These are phyloP conservation scores for Lutraria rhynchaena DNA, from an alignment of 1,140 invertebrate species.

Conservation along the genomic window DNA sequence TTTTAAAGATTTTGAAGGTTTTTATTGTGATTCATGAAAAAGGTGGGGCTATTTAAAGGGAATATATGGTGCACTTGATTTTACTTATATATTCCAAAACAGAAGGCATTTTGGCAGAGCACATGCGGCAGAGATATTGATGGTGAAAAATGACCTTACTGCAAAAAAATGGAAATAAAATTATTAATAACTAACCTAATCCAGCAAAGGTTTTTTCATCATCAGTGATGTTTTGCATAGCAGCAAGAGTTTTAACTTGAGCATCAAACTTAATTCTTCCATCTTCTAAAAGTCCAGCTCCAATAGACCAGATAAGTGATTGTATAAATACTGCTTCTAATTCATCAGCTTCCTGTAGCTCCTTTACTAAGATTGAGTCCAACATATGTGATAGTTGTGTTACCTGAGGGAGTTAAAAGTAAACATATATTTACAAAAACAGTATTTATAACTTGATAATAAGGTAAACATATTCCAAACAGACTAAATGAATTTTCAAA, in stretches of 20 bases:
- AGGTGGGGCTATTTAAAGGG: too few species aligned
- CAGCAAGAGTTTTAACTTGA: constrained; percentile 89
- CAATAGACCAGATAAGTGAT: constrained; percentile 92
- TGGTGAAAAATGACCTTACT: too few species aligned
- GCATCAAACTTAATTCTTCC: constrained; percentile 89
- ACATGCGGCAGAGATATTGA: too few species aligned
- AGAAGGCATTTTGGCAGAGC: too few species aligned
- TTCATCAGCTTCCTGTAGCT: constrained; percentile 82
- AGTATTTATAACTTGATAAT: too few species aligned
- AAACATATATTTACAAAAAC: too few species aligned
- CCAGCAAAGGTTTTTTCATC: constrained; percentile 85
- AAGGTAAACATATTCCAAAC: too few species aligned
- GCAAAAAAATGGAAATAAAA: not conserved
- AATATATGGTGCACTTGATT: too few species aligned
- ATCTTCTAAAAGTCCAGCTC: constrained; percentile 88
- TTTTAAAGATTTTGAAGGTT: too few species aligned
- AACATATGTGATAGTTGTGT: constrained; percentile 92
- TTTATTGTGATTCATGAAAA: too few species aligned
- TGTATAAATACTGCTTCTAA: constrained; percentile 90
- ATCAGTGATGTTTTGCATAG: constrained; percentile 85
- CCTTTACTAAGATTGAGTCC: constrained; percentile 84
- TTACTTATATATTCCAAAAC: too few species aligned
- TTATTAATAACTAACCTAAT: constrained; percentile 82
- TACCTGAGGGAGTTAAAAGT: constrained; percentile 84
- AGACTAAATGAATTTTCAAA: too few species aligned